Conservation (phyloP, 2,888 invertebrate genomes). For the Callinectes sapidus region DNA sequence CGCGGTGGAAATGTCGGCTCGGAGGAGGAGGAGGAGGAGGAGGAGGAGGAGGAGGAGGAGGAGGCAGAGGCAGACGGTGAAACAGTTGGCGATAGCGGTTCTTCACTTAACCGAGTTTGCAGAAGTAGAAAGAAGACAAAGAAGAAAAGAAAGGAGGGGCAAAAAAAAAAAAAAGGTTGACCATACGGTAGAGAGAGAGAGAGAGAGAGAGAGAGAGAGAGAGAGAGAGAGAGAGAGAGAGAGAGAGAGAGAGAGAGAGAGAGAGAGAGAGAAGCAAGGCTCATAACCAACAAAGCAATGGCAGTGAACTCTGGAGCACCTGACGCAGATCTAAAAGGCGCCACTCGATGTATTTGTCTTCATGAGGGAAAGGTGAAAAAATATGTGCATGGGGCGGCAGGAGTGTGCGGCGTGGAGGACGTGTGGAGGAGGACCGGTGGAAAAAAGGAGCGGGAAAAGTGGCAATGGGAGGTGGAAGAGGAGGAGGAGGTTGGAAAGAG, state of each 20-base stretch:
- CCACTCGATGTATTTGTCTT: constrained; percentile 20
- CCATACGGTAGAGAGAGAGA: background rate
- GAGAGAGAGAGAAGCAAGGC: constrained; percentile 17
- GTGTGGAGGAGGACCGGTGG: background rate
- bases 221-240: background rate
- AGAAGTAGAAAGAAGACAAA: background rate
- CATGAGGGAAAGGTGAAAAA: constrained; percentile 23
- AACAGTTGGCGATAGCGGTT: background rate
- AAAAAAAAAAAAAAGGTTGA: background rate
- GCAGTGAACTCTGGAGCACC: background rate
- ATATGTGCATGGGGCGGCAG: background rate
- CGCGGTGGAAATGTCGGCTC: background rate
- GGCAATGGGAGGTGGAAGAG: no score
- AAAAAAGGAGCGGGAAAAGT: no score
- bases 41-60: background rate
- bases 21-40: background rate
- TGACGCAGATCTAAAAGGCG: background rate
- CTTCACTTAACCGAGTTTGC: background rate
- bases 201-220: no score
- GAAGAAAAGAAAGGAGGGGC: background rate
- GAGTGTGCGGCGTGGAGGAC: background rate
- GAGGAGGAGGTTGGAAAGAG: background rate
- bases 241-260: constrained; percentile 35
- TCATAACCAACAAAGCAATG: constrained; percentile 27
- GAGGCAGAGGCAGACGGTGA: background rate